These are phyloP conservation scores for Ataeniobius toweri DNA, from an alignment of 2,797 vertebrate genomes.

Conservation along the genomic window DNA sequence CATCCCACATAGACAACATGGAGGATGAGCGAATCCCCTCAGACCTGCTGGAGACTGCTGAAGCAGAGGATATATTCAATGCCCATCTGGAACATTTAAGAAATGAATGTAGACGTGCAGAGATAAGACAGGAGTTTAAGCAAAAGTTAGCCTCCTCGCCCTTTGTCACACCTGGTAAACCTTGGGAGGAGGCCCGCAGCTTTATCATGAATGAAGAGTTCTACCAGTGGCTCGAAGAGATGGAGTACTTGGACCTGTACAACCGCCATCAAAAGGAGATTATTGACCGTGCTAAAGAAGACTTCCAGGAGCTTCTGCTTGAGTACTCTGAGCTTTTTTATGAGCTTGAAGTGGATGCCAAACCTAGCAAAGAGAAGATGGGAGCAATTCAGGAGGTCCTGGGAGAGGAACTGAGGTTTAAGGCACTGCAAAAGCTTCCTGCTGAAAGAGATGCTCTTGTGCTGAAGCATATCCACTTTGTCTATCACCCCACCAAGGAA, in stretches of 20 bases:
- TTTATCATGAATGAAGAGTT: constrained; percentile 99
- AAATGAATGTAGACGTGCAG: constrained; percentile 87
- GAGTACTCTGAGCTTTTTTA: constrained; percentile 99
- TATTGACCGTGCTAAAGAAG: constrained; percentile 94
- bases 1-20: constrained; percentile 88
- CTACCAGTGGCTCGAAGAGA: constrained; percentile 94
- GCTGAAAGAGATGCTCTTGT: constrained; percentile 95
- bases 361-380: constrained; percentile 99
- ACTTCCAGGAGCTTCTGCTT: constrained; percentile 94
- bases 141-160: constrained; percentile 88
- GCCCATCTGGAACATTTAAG: constrained; percentile 89
- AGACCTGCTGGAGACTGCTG: constrained; percentile 89
- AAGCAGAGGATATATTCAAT: constrained; percentile 88
- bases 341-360: constrained; percentile 95
- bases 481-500: constrained; percentile 97
- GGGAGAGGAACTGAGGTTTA: constrained; percentile 94
- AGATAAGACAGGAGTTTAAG: constrained; percentile 91
- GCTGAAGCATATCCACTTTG: constrained; percentile 97
- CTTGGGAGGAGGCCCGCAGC: constrained; percentile 97
- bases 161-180: constrained; percentile 94
- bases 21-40: constrained; percentile 93
- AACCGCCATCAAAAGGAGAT: constrained; percentile 94
- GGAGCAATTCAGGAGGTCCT: constrained; percentile 95
- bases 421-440: constrained; percentile 93
- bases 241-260: constrained; percentile 93